A percentile compares a stretch with the other conserved stretches of the same genome.
These are phyloP conservation scores for Bombus cullumanus DNA, from an alignment of 1,140 invertebrate genomes.

Conservation along the genomic window DNA sequence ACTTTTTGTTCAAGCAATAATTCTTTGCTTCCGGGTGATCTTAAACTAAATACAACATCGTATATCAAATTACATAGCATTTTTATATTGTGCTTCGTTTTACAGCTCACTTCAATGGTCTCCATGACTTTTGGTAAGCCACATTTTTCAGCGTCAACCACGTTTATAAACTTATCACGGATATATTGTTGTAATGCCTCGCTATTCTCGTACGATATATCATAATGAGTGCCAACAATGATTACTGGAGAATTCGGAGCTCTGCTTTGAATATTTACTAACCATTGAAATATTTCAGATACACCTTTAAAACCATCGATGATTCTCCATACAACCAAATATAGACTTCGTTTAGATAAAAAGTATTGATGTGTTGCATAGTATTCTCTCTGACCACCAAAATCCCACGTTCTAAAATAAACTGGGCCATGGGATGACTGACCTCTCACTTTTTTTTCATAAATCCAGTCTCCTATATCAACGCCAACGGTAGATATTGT, in stretches of 20 bases:
- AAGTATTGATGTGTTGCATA: constrained; percentile 99
- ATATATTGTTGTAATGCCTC: constrained; percentile 95
- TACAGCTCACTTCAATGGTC: constrained; percentile 95
- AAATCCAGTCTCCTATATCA: constrained; percentile 97
- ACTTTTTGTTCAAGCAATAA: constrained; percentile 96
- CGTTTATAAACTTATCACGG: constrained; percentile 94
- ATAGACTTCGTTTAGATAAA: constrained; percentile 96
- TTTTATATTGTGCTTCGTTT: constrained; percentile 95
- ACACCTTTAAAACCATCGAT: constrained; percentile 96
- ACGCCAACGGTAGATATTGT: constrained; percentile 98
- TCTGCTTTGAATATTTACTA: constrained; percentile 96
- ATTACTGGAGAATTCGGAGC: constrained; percentile 97
- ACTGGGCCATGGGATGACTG: constrained; percentile 92
- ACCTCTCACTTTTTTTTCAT: constrained; percentile 90
- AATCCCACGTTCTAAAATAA: constrained; percentile 99
- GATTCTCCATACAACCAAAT: constrained; percentile 97
- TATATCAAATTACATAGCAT: constrained; percentile 96
- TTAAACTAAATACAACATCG: constrained; percentile 95
- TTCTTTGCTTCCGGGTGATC: constrained; percentile 95
- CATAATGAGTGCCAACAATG: constrained; percentile 97
- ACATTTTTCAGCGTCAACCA: constrained; percentile 97
- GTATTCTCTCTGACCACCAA: constrained; percentile 98
- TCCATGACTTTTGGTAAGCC: constrained; percentile 96
- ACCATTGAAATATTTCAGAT: constrained; percentile 95
- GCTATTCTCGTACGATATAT: constrained; percentile 90